Evolutionary conservation across 1,140 invertebrate genomes (phyloP).

Genomic region (Metaphire vulgaris): DNA sequence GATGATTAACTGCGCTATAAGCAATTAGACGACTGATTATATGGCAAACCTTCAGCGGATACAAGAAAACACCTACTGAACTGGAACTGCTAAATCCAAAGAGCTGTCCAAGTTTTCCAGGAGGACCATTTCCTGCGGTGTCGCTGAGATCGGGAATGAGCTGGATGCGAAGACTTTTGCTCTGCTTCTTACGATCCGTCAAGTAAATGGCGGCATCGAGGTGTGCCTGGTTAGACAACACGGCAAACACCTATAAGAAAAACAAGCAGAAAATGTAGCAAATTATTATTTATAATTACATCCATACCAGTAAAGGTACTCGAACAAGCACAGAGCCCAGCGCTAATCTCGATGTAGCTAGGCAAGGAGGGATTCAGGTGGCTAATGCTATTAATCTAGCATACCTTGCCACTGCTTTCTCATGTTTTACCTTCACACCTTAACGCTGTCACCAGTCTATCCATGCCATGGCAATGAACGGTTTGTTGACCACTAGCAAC

Average conservation of each 20-base stretch:
- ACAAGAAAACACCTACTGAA: neutral
- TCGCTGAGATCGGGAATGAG: neutral
- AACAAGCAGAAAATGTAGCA: neutral
- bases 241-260: neutral
- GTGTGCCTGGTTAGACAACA: neutral
- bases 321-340: neutral
- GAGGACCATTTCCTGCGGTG: neutral
- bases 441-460: too few relatives aligned
- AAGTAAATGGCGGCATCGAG: neutral
- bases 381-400: neutral
- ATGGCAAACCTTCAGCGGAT: too few relatives aligned
- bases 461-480: too few relatives aligned
- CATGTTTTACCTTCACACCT: too few relatives aligned
- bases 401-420: neutral
- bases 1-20: neutral
- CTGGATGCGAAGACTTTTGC: neutral
- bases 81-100: neutral
- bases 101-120: neutral
- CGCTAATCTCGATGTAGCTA: neutral
- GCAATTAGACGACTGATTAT: too few relatives aligned
- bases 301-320: too few relatives aligned
- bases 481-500: too few relatives aligned
- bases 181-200: neutral
- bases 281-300: neutral
- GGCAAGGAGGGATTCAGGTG: too few relatives aligned